Evolutionary conservation across 1,140 invertebrate genomes (phyloP).

Genomic region (Achatina immaculata): DNA sequence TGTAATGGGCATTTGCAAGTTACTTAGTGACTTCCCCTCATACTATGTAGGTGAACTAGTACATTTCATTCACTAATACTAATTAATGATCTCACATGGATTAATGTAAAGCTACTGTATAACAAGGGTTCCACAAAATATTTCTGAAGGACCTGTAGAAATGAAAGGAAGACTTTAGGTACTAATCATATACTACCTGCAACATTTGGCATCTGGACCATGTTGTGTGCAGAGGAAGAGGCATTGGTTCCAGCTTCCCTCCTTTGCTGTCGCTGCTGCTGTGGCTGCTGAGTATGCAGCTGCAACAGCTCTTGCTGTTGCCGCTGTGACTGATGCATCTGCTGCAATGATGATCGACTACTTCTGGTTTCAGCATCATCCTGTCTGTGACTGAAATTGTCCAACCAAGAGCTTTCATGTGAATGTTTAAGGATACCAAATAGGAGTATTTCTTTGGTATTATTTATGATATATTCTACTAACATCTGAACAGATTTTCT

Average conservation of each 20-base stretch:
- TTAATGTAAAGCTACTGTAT: too few relatives aligned
- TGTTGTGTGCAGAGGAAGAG: slow-evolving; percentile 10
- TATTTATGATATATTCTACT: too few relatives aligned
- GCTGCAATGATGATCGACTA: neutral
- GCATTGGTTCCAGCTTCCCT: neutral
- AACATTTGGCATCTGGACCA: slow-evolving; percentile 33
- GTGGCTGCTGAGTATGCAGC: neutral
- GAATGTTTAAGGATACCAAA: too few relatives aligned
- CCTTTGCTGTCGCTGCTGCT: slow-evolving; percentile 1
- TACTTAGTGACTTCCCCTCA: too few relatives aligned
- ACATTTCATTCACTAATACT: too few relatives aligned
- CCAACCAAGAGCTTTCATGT: neutral
- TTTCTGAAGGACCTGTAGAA: neutral
- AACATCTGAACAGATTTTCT: too few relatives aligned
- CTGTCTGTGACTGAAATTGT: neutral
- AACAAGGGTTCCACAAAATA: neutral
- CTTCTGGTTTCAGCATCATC: neutral
- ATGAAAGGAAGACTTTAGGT: neutral
- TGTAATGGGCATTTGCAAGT: too few relatives aligned
- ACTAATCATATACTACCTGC: slow-evolving; percentile 38
- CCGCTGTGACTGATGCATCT: neutral
- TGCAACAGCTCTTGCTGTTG: neutral
- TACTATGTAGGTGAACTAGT: too few relatives aligned
- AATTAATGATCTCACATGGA: too few relatives aligned
- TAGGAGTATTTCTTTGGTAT: too few relatives aligned